Conservation (phyloP, 1,140 invertebrate species). For the Monomorium pharaonis region DNA sequence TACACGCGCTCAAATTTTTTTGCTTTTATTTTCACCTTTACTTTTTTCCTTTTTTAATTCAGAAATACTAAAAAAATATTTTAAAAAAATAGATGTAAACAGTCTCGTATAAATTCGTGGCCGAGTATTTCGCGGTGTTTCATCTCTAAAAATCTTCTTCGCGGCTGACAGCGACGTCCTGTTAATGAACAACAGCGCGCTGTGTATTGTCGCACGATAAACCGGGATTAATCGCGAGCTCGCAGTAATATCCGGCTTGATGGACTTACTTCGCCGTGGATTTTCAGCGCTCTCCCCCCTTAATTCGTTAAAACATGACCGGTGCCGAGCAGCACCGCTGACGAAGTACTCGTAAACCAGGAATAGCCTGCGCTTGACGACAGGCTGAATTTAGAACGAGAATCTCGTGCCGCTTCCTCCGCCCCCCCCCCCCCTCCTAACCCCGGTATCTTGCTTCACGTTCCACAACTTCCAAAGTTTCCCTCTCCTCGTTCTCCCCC, state of each 20-base stretch:
- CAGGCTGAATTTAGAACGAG: conserved; percentile 19
- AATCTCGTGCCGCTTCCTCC: background rate
- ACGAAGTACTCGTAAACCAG: conserved; percentile 49
- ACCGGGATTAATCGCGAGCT: conserved; percentile 62
- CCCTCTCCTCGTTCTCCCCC: background rate
- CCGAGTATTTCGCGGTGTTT: background rate
- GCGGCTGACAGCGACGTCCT: background rate
- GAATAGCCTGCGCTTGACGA: background rate
- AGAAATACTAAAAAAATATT: too few species aligned
- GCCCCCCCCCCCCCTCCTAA: too few species aligned
- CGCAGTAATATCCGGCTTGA: conserved; percentile 54
- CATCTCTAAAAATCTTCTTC: conserved; percentile 6
- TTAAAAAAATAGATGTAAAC: too few species aligned
- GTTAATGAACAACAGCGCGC: conserved; percentile 26
- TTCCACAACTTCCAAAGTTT: background rate
- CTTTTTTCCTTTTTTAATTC: too few species aligned
- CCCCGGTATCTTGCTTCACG: background rate
- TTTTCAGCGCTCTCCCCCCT: conserved; percentile 31
- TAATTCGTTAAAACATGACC: conserved; percentile 56
- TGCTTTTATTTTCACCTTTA: too few species aligned
- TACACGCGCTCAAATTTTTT: too few species aligned
- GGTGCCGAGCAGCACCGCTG: background rate
- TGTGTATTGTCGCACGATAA: conserved; percentile 56
- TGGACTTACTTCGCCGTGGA: conserved; percentile 21
- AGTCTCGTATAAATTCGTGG: background rate